Conservation (phyloP, 1,140 invertebrate genomes). For the Solenopsis fugax region DNA sequence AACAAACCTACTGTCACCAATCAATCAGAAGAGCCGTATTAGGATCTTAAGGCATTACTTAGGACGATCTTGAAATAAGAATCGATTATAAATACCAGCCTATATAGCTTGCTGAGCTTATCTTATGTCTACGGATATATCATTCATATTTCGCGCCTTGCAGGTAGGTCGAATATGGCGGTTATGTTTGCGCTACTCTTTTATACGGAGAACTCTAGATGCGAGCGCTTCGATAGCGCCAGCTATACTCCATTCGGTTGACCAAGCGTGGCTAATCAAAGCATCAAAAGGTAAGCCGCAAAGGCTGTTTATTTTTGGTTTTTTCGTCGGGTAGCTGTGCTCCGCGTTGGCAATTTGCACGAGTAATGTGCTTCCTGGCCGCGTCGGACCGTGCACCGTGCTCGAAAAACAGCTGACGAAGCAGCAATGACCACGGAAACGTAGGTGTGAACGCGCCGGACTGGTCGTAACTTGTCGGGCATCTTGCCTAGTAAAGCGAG, state of each 20-base stretch:
- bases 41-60: no score
- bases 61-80: no score
- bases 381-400: slow-evolving; percentile 70
- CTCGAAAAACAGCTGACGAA: slow-evolving; percentile 78
- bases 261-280: slow-evolving; percentile 89
- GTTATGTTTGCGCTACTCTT: no score
- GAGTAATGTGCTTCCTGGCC: slow-evolving; percentile 75
- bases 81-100: no score
- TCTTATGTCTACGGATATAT: no score
- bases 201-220: slow-evolving; percentile 21
- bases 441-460: slow-evolving; percentile 80
- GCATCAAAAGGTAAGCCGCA: slow-evolving; percentile 88
- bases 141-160: no score
- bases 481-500: slow-evolving; percentile 79
- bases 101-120: no score
- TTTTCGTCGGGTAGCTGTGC: slow-evolving; percentile 72
- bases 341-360: slow-evolving; percentile 72
- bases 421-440: slow-evolving; percentile 80
- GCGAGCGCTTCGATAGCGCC: slow-evolving; percentile 66
- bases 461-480: slow-evolving; percentile 78
- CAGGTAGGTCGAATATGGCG: no score
- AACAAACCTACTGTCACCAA: no score
- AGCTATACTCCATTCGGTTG: slow-evolving; percentile 69
- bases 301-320: slow-evolving; percentile 82
- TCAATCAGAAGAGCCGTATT: no score